Conservation (phyloP, 2,113 vertebrate species). For the Cyphomyrus discorhynchus region DNA sequence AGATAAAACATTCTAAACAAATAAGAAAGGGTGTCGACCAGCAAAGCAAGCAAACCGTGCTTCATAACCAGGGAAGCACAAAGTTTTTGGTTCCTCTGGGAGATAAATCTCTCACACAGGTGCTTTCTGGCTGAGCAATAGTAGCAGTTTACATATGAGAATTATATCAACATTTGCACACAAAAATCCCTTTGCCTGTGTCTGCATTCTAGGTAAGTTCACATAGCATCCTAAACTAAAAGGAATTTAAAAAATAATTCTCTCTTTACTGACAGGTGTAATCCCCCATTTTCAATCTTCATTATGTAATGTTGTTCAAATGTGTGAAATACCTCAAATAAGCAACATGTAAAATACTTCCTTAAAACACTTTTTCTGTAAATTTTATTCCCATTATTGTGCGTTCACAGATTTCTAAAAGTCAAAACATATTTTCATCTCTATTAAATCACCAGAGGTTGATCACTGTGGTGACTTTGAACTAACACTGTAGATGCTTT, state of each 20-base stretch:
- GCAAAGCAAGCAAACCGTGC: slow-evolving; percentile 54
- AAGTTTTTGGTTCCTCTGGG: slow-evolving; percentile 63
- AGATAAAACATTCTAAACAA: slow-evolving; percentile 50
- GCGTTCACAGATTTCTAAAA: neutral
- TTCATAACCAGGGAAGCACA: slow-evolving; percentile 64
- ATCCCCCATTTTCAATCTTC: neutral
- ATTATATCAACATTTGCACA: slow-evolving; percentile 41
- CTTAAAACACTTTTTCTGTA: neutral
- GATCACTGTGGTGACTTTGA: neutral
- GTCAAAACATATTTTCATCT: neutral
- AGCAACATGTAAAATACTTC: neutral
- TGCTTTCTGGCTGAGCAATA: slow-evolving; percentile 52
- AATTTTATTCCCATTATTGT: neutral
- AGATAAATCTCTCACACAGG: slow-evolving; percentile 62
- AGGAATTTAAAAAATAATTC: neutral
- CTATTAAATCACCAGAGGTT: neutral
- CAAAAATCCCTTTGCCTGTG: slow-evolving; percentile 43
- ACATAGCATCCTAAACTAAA: neutral
- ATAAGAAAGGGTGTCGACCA: slow-evolving; percentile 52
- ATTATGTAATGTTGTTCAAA: neutral
- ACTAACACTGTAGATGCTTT: neutral
- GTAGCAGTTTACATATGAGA: slow-evolving; percentile 36
- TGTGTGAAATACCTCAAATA: slow-evolving; percentile 13
- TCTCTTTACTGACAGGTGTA: neutral
- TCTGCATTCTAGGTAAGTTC: neutral